phyloP scores from a whole-genome alignment of 1,140 invertebrate species.

The Cydia strobilella region DNA sequence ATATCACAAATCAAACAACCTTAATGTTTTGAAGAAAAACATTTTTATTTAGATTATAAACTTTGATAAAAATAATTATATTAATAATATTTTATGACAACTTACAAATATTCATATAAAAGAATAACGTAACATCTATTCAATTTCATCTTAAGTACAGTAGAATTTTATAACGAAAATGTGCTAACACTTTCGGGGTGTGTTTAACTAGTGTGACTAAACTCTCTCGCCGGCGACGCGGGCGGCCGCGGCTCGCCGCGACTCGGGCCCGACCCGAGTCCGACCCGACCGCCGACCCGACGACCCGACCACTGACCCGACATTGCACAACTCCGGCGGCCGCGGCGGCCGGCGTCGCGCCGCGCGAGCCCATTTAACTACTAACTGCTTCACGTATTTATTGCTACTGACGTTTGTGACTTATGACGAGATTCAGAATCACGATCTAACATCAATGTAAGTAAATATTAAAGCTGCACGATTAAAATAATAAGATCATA shows the following conservation, averaged over 20 bases:
- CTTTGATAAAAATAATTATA: constrained; percentile 81
- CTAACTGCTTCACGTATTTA: constrained; percentile 70
- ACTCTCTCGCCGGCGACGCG: constrained; percentile 46
- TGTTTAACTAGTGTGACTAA: constrained; percentile 78
- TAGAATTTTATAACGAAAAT: constrained; percentile 75
- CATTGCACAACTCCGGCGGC: constrained; percentile 62
- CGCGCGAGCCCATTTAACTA: constrained; percentile 54
- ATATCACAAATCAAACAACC: constrained; percentile 49
- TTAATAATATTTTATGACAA: constrained; percentile 80
- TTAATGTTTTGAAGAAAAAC: constrained; percentile 77
- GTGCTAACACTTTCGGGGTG: constrained; percentile 73
- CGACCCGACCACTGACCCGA: constrained; percentile 49
- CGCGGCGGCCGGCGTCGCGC: constrained; percentile 48
- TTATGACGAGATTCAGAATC: constrained; percentile 80
- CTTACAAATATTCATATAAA: constrained; percentile 80
- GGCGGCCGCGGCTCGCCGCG: constrained; percentile 38
- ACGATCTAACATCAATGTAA: constrained; percentile 78
- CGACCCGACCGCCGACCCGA: constrained; percentile 37
- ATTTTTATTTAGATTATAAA: constrained; percentile 81
- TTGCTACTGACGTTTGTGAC: constrained; percentile 79
- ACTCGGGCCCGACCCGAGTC: constrained; percentile 40
- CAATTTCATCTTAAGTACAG: constrained; percentile 73
- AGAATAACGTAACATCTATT: constrained; percentile 80
- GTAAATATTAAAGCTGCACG: constrained; percentile 79
- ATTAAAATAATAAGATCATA: constrained; percentile 75